Conservation (phyloP, 2,113 vertebrate species). For the Camelus dromedarius region DNA sequence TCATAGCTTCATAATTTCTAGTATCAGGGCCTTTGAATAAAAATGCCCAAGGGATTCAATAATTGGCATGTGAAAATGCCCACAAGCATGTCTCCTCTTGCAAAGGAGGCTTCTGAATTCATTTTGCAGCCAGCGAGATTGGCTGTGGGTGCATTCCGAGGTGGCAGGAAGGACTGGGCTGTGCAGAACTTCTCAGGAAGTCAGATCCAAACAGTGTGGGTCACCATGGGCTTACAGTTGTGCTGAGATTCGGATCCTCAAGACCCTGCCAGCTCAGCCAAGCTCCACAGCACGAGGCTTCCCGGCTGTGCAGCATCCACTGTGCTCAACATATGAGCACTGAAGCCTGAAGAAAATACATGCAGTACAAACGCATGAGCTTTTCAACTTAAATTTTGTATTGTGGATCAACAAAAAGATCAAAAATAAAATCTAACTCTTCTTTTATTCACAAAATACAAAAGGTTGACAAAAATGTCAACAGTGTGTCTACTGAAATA, state of each 20-base stretch:
- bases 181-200: not conserved
- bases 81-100: not conserved
- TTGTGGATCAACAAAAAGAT: not conserved
- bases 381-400: not conserved
- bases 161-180: not conserved
- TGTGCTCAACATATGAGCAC: not conserved
- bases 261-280: rapidly evolving
- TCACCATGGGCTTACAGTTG: no score
- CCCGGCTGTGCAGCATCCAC: rapidly evolving
- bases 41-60: not conserved
- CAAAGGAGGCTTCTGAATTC: not conserved
- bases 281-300: rapidly evolving
- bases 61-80: not conserved
- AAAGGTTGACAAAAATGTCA: not conserved
- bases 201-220: not conserved
- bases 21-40: not conserved
- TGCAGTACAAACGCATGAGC: not conserved
- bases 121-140: rapidly evolving
- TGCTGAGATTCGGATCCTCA: not conserved
- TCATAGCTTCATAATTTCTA: not conserved
- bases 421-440: not conserved
- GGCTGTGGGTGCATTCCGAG: not conserved
- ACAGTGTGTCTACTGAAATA: not conserved
- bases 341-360: not conserved
- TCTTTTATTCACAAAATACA: not conserved